Percentiles rank a stretch among this genome's conserved stretches.
phyloP scores from a whole-genome alignment of 2,797 vertebrate genomes.

The Characodon lateralis region DNA sequence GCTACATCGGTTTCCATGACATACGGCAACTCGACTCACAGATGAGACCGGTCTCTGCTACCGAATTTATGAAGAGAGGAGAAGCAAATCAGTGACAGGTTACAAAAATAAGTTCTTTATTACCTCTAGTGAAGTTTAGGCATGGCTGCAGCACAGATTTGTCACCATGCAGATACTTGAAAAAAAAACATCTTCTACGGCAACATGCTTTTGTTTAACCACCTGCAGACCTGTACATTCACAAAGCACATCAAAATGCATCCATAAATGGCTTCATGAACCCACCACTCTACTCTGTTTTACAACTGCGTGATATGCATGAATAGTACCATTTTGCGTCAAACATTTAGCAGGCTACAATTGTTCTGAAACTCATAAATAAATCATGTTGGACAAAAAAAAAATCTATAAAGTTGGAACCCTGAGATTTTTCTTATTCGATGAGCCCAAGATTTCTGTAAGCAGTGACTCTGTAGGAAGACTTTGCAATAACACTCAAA shows the following conservation, averaged over 20 bases:
- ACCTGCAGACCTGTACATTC: constrained; percentile 45
- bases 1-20: constrained; percentile 29
- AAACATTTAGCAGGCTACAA: constrained; percentile 35
- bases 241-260: constrained; percentile 32
- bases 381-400: constrained; percentile 16
- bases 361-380: constrained; percentile 28
- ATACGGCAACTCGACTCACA: constrained; percentile 29
- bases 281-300: constrained; percentile 12
- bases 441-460: constrained; percentile 30
- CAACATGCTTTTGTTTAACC: constrained; percentile 34
- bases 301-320: constrained; percentile 29
- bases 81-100: constrained; percentile 41
- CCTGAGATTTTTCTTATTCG: constrained; percentile 75
- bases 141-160: constrained; percentile 27
- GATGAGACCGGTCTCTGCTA: constrained; percentile 62
- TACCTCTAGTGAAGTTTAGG: constrained; percentile 16
- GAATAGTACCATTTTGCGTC: constrained; percentile 29
- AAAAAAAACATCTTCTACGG: constrained; percentile 31
- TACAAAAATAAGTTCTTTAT: constrained; percentile 13
- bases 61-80: constrained; percentile 54
- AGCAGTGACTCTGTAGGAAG: constrained; percentile 31
- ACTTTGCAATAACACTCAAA: constrained; percentile 39
- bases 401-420: constrained; percentile 59
- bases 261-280: constrained; percentile 33
- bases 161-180: constrained; percentile 27